Conservation (phyloP, 2,797 vertebrate species). For the Semaprochilodus insignis region DNA sequence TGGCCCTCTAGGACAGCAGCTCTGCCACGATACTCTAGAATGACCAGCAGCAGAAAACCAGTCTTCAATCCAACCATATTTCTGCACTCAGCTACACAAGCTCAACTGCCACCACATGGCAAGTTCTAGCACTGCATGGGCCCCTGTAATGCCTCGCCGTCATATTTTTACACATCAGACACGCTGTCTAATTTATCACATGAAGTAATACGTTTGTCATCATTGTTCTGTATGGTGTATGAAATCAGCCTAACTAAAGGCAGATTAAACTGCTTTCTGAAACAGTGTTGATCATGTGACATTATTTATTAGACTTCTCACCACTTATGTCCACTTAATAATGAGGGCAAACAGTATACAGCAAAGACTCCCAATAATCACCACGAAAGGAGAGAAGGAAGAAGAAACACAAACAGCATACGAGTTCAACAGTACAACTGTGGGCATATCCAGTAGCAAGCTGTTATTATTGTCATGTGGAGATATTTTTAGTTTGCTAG, state of each 20-base stretch:
- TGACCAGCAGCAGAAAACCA: conserved; percentile 7
- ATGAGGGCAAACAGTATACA: not conserved
- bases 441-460: not conserved
- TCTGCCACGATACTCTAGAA: not conserved
- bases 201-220: not conserved
- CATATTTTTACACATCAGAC: conserved; percentile 7
- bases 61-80: not conserved
- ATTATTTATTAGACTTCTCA: not conserved
- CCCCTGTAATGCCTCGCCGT: not conserved
- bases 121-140: conserved; percentile 46
- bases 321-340: not conserved
- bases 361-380: too few species aligned
- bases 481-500: conserved; percentile 6
- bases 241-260: not conserved
- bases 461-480: not conserved
- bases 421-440: not conserved
- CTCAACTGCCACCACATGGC: conserved; percentile 56
- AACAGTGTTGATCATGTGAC: not conserved
- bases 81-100: not conserved
- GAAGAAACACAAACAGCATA: not conserved
- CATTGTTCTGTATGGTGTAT: not conserved
- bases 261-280: not conserved
- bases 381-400: not conserved
- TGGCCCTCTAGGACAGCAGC: not conserved
- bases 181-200: not conserved